phyloP scores from a whole-genome alignment of 2,797 vertebrate genomes.

The Acipenser transmontanus region DNA sequence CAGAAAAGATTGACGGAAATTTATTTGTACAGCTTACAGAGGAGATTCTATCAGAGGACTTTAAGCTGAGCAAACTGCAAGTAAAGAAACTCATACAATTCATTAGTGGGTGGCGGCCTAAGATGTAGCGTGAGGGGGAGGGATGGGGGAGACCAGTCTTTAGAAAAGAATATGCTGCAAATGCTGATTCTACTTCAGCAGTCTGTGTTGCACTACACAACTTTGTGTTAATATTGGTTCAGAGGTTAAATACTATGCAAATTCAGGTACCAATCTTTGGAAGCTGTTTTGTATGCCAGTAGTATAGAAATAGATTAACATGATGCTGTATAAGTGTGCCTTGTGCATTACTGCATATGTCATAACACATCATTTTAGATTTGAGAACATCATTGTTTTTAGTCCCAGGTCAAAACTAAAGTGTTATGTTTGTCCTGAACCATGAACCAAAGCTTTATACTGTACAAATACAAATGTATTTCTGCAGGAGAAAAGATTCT shows the following conservation, averaged over 20 bases:
- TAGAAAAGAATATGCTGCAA: conserved; percentile 27
- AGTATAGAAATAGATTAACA: conserved; percentile 41
- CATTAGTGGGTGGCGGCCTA: conserved; percentile 94
- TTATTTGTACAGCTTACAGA: conserved; percentile 90
- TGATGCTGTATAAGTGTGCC: conserved; percentile 60
- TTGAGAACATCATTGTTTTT: conserved; percentile 20
- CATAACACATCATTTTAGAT: conserved; percentile 20
- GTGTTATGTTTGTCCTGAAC: conserved; percentile 8
- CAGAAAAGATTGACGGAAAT: conserved; percentile 94
- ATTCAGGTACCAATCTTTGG: conserved; percentile 58
- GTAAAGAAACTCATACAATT: conserved; percentile 98
- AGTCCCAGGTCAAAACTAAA: conserved; percentile 26
- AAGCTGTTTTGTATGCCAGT: conserved; percentile 55
- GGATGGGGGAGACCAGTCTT: conserved; percentile 22
- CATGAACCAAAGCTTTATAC: conserved; percentile 34
- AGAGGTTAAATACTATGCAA: conserved; percentile 70
- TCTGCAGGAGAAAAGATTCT: conserved; percentile 17
- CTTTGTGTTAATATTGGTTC: conserved; percentile 58
- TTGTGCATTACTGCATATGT: conserved; percentile 59
- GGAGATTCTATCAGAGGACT: conserved; percentile 94
- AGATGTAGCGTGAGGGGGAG: conserved; percentile 63
- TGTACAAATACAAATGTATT: conserved; percentile 21
- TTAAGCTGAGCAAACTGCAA: conserved; percentile 93
- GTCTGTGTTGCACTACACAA: conserved; percentile 64
- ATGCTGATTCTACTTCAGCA: conserved; percentile 43